Percentiles rank a stretch among this genome's conserved stretches.
Conservation (phyloP, 2,797 vertebrate genomes). For the Borostomias antarcticus region DNA sequence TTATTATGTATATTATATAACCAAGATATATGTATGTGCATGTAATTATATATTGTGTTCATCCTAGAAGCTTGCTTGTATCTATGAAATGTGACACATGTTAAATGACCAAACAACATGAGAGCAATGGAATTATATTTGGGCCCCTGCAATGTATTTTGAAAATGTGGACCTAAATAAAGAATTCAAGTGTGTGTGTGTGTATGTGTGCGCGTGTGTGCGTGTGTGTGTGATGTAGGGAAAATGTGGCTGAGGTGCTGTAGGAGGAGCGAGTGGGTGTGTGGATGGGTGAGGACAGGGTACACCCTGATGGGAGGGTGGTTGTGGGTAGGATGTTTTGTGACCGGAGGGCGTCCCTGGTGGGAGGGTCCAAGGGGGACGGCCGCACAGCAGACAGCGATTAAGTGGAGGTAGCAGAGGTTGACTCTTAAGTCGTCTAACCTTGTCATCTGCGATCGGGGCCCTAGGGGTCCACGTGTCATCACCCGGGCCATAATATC, state of each 20-base stretch:
- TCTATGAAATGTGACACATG: too few relatives aligned
- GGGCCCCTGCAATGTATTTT: too few relatives aligned
- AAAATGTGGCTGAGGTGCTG: neutral
- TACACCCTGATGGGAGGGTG: neutral
- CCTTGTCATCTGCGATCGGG: conserved; percentile 80
- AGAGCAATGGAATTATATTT: too few relatives aligned
- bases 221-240: conserved; percentile 32
- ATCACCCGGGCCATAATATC: conserved; percentile 70
- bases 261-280: neutral
- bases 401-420: conserved; percentile 79
- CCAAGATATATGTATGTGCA: too few relatives aligned
- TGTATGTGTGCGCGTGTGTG: too few relatives aligned
- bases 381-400: conserved; percentile 69
- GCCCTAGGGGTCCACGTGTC: conserved; percentile 65
- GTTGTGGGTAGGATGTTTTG: conserved; percentile 36
- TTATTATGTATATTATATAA: too few relatives aligned
- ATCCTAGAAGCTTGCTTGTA: too few relatives aligned
- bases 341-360: conserved; percentile 43
- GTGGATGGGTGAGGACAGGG: neutral
- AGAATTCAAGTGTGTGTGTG: too few relatives aligned
- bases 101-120: too few relatives aligned
- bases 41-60: too few relatives aligned
- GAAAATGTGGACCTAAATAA: too few relatives aligned
- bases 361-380: too few relatives aligned
- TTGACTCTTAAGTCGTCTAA: conserved; percentile 77